phyloP scores from a whole-genome alignment of 2,888 invertebrate genomes.

The Catonia carolina region DNA sequence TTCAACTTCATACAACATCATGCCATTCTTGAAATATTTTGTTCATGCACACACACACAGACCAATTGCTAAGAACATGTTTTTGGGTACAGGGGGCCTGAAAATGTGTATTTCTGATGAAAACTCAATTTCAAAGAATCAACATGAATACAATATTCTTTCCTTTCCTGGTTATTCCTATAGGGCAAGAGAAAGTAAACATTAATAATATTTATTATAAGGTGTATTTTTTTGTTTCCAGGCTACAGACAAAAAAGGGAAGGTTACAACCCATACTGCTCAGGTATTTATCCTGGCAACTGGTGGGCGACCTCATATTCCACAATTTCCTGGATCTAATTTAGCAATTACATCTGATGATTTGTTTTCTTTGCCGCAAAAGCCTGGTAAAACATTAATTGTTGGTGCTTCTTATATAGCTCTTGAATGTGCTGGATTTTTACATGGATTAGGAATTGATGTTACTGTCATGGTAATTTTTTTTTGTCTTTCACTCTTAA shows the following conservation, averaged over 20 bases:
- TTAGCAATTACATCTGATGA: conserved; percentile 57
- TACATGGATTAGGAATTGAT: conserved; percentile 45
- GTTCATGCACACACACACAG: too few relatives aligned
- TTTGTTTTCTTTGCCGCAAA: conserved; percentile 46
- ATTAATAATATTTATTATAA: too few relatives aligned
- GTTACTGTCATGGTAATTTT: conserved; percentile 45
- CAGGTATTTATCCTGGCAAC: conserved; percentile 80
- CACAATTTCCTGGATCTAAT: conserved; percentile 75
- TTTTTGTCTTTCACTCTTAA: not conserved
- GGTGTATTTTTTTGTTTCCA: conserved; percentile 20
- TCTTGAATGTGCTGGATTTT: conserved; percentile 52
- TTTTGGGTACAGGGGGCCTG: too few relatives aligned
- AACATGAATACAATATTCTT: too few relatives aligned
- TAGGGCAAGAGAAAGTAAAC: too few relatives aligned
- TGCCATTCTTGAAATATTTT: too few relatives aligned
- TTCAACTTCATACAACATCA: too few relatives aligned
- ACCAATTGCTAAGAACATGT: too few relatives aligned
- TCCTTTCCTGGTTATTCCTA: too few relatives aligned
- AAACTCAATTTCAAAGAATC: too few relatives aligned
- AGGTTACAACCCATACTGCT: conserved; percentile 45
- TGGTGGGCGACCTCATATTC: conserved; percentile 87
- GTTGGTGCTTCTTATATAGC: conserved; percentile 55
- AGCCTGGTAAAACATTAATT: conserved; percentile 49
- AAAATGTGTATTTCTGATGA: too few relatives aligned
- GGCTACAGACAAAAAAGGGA: conserved; percentile 40